These are phyloP conservation scores for Pterocles orientalis DNA, from an alignment of 2,113 vertebrate genomes.

Conservation along the genomic window DNA sequence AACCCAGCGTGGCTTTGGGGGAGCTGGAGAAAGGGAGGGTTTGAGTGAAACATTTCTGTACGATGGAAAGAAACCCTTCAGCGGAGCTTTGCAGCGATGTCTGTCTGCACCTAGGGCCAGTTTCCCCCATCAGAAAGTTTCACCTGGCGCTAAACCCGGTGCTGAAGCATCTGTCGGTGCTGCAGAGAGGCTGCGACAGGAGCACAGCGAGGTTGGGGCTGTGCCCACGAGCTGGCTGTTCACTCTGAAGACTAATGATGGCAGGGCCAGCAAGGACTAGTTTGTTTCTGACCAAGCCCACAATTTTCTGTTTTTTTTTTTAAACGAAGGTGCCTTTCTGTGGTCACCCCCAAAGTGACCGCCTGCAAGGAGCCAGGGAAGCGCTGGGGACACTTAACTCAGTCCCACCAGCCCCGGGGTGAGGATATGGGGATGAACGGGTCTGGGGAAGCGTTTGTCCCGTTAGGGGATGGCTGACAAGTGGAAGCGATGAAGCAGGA, in stretches of 20 bases:
- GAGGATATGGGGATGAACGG: background rate
- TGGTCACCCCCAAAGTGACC: background rate
- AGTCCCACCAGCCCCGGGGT: rapidly evolving
- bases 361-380: background rate
- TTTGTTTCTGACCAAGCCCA: background rate
- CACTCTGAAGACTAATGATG: background rate
- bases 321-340: background rate
- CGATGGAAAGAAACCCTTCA: background rate
- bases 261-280: background rate
- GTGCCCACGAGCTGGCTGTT: background rate
- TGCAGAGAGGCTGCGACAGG: background rate
- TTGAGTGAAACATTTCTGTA: background rate
- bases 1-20: background rate
- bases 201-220: background rate
- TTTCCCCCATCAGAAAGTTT: background rate
- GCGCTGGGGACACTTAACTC: background rate
- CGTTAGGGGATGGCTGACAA: background rate
- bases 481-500: background rate
- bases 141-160: background rate
- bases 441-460: background rate
- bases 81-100: rapidly evolving
- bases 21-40: background rate
- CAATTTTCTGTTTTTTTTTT: background rate
- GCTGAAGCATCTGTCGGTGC: rapidly evolving
- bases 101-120: background rate